phyloP scores from a whole-genome alignment of 2,113 vertebrate species.

The Fulica atra region DNA sequence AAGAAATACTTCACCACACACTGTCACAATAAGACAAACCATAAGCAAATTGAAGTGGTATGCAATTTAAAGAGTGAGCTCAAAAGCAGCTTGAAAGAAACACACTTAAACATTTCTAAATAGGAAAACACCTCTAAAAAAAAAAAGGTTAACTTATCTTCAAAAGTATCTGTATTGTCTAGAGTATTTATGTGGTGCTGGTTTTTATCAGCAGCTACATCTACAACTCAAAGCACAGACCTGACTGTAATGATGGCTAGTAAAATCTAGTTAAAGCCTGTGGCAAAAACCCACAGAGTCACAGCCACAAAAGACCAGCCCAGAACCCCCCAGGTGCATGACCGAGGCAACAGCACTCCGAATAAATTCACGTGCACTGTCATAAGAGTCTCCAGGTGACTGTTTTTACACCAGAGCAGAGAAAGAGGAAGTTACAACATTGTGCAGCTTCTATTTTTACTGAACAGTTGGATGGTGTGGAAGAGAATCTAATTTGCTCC shows the following conservation, averaged over 20 bases:
- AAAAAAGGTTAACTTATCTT: not conserved
- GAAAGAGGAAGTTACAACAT: not conserved
- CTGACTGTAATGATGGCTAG: not conserved
- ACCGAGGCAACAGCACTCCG: not conserved
- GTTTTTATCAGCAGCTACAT: not conserved
- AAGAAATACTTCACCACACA: not conserved
- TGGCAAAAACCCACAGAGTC: not conserved
- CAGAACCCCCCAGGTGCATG: not conserved
- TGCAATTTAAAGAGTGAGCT: not conserved
- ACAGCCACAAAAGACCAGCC: not conserved
- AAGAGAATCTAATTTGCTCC: not conserved
- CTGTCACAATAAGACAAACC: not conserved
- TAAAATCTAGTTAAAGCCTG: not conserved
- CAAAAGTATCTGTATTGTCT: not conserved
- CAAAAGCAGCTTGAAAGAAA: not conserved
- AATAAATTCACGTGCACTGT: not conserved
- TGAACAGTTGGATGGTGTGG: not conserved
- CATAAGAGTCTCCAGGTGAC: not conserved
- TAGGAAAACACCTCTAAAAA: not conserved
- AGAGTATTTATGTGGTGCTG: not conserved
- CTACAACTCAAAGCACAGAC: not conserved
- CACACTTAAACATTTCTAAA: not conserved
- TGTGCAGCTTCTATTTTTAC: not conserved
- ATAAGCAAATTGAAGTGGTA: not conserved
- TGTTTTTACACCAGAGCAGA: not conserved